Evolutionary conservation across 1,140 invertebrate species (phyloP).

Genomic region (Drosophila ficusphila): DNA sequence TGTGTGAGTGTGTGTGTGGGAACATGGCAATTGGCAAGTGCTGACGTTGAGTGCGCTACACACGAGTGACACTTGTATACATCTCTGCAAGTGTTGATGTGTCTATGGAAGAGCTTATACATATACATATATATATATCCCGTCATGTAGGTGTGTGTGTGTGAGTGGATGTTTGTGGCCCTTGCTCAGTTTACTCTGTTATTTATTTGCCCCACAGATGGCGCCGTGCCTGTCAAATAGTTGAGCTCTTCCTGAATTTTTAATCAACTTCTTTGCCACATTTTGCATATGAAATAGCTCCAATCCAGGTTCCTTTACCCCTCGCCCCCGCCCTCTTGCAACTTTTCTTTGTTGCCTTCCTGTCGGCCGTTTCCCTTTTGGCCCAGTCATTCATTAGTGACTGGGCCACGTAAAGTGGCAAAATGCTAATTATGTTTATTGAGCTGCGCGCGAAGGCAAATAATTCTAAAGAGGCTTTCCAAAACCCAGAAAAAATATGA

Average conservation of each 20-base stretch:
- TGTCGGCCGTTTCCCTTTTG: conserved; percentile 30
- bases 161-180: conserved; percentile 41
- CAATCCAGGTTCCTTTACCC: conserved; percentile 16
- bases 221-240: conserved; percentile 69
- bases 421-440: conserved; percentile 82
- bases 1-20: conserved; percentile 42
- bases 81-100: conserved; percentile 47
- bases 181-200: conserved; percentile 62
- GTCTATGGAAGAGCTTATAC: conserved; percentile 13
- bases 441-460: conserved; percentile 54
- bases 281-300: conserved; percentile 67
- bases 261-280: conserved; percentile 70
- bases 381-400: conserved; percentile 73
- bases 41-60: conserved; percentile 72
- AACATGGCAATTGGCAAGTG: conserved; percentile 78
- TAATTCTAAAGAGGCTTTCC: conserved; percentile 30
- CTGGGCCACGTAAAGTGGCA: conserved; percentile 69
- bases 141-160: conserved; percentile 1
- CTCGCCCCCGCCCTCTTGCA: not conserved
- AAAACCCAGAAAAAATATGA: conserved; percentile 18
- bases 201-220: conserved; percentile 77
- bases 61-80: conserved; percentile 79
- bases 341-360: conserved; percentile 5
- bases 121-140: not conserved
- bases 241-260: conserved; percentile 79